Percentiles rank a stretch among this genome's conserved stretches.
Evolutionary conservation across 2,888 invertebrate genomes (phyloP).

Genomic region (Azorinus chamasolen): DNA sequence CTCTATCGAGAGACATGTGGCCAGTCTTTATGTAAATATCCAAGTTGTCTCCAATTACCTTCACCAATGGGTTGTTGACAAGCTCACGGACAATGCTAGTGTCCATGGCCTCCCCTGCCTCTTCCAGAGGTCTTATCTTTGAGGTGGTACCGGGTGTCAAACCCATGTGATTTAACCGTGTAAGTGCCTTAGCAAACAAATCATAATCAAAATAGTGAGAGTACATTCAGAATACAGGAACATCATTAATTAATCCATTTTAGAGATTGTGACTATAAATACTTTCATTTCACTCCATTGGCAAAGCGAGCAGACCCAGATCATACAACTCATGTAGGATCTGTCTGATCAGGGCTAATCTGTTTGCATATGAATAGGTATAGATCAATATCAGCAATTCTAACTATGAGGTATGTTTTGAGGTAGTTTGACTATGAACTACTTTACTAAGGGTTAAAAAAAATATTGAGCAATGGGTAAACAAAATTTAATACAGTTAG

Average conservation of each 20-base stretch:
- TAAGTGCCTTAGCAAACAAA: not conserved
- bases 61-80: conserved; percentile 2
- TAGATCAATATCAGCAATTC: no score
- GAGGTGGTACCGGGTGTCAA: not conserved
- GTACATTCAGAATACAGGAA: not conserved
- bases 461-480: no score
- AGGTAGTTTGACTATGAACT: not conserved
- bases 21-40: conserved; percentile 8
- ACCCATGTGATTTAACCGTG: conserved; percentile 6
- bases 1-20: conserved; percentile 8
- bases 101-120: not conserved
- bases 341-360: no score
- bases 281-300: no score
- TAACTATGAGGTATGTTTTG: no score
- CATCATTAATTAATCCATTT: not conserved
- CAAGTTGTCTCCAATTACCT: conserved; percentile 8
- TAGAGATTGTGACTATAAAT: no score
- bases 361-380: no score
- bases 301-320: no score
- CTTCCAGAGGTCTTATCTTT: conserved; percentile 8
- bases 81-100: conserved; percentile 2
- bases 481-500: no score
- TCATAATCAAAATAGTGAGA: not conserved
- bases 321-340: no score
- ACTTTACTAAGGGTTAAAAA: not conserved